Conservation (phyloP, 1,140 invertebrate genomes). For the Drosophila willistoni region DNA sequence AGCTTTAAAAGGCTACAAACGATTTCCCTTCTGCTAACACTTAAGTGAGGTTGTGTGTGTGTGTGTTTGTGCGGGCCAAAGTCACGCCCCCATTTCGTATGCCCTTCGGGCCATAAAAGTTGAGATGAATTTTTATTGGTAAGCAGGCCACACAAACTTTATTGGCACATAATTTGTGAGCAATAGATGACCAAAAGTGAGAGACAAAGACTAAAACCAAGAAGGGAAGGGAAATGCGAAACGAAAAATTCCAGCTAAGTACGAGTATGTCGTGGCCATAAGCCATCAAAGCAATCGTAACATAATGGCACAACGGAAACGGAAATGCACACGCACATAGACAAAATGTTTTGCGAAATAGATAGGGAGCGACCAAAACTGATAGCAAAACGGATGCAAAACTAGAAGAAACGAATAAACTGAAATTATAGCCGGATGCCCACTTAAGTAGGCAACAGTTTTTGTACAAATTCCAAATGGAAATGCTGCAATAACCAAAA, state of each 20-base stretch:
- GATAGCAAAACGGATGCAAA: slow-evolving; percentile 7
- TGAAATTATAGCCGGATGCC: slow-evolving; percentile 20
- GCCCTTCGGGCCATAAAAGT: slow-evolving; percentile 63
- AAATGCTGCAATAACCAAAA: too few species aligned
- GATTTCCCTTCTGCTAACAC: slow-evolving; percentile 10
- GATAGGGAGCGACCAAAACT: background rate
- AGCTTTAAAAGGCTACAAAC: slow-evolving; percentile 48
- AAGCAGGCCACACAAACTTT: slow-evolving; percentile 54
- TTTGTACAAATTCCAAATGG: background rate
- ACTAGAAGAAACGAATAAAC: background rate
- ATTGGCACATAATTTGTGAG: slow-evolving; percentile 76
- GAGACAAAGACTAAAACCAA: background rate
- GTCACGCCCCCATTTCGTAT: slow-evolving; percentile 26
- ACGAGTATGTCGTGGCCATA: slow-evolving; percentile 26
- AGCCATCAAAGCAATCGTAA: slow-evolving; percentile 40
- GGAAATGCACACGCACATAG: slow-evolving; percentile 46
- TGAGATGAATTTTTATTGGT: slow-evolving; percentile 77
- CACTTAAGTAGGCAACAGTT: slow-evolving; percentile 36
- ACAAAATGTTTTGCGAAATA: background rate
- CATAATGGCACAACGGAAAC: slow-evolving; percentile 38
- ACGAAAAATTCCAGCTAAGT: slow-evolving; percentile 10
- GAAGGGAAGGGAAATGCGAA: background rate
- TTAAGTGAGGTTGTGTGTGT: slow-evolving; percentile 8
- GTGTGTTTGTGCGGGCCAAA: slow-evolving; percentile 31
- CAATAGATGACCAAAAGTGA: slow-evolving; percentile 49